phyloP scores from a whole-genome alignment of 2,888 invertebrate genomes.

The Caenorhabditis zanzibari region DNA sequence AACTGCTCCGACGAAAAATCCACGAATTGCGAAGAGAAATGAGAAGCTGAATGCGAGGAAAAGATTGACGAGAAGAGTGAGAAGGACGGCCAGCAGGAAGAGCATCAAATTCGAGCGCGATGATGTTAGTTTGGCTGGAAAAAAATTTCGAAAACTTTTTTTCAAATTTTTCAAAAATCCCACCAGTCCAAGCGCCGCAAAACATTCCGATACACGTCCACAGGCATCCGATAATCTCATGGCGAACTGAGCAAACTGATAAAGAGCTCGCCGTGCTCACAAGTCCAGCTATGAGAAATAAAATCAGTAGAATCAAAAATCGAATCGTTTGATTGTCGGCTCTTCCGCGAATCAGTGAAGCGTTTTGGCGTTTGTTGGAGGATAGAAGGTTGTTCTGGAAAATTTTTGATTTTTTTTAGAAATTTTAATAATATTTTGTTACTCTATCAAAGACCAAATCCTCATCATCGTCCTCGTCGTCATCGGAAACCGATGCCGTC shows the following conservation, averaged over 20 bases:
- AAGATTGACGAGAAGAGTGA: slow-evolving; percentile 41
- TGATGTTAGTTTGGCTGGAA: slow-evolving; percentile 57
- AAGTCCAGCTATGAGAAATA: slow-evolving; percentile 55
- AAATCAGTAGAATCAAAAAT: slow-evolving; percentile 38
- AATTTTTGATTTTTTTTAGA: not conserved
- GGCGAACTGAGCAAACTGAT: slow-evolving; percentile 36
- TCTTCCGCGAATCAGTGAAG: slow-evolving; percentile 46
- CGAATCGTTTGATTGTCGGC: slow-evolving; percentile 57
- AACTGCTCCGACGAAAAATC: slow-evolving; percentile 57
- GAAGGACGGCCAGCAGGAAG: slow-evolving; percentile 36
- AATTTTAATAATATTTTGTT: not conserved
- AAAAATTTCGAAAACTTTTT: not conserved
- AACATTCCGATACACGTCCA: slow-evolving; percentile 67
- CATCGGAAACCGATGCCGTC: slow-evolving; percentile 56
- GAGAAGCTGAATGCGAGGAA: slow-evolving; percentile 48
- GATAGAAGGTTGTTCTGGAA: slow-evolving; percentile 55
- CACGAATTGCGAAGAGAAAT: slow-evolving; percentile 48
- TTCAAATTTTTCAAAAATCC: not conserved
- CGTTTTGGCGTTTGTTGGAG: slow-evolving; percentile 45
- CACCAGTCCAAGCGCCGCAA: slow-evolving; percentile 49
- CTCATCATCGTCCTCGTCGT: slow-evolving; percentile 62
- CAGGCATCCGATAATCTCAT: slow-evolving; percentile 55
- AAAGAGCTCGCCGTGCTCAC: slow-evolving; percentile 31
- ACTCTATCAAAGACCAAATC: slow-evolving; percentile 66
- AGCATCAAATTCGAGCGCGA: slow-evolving; percentile 59